A percentile compares a stretch with the other conserved stretches of the same genome.
Evolutionary conservation across 2,888 invertebrate genomes (phyloP).

Genomic region (Argynnis bischoffii): DNA sequence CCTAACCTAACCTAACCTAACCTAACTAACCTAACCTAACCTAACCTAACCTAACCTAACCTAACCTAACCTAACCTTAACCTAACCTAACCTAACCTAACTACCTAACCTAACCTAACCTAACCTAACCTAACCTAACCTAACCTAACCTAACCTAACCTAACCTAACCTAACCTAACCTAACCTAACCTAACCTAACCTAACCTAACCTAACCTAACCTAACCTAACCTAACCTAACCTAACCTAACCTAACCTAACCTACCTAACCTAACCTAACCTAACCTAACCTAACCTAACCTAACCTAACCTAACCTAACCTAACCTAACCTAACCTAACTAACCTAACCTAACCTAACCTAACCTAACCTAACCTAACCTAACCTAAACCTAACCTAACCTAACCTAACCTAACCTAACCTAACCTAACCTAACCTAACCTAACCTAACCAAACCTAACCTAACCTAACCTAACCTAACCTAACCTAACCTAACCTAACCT

Average conservation of each 20-base stretch:
- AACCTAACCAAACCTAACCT: conserved; percentile 23
- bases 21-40: conserved; percentile 18
- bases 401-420: conserved; percentile 23
- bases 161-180: conserved; percentile 28
- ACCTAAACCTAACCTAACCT: conserved; percentile 23
- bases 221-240: conserved; percentile 25
- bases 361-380: conserved; percentile 25
- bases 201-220: conserved; percentile 25
- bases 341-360: conserved; percentile 17
- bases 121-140: conserved; percentile 24
- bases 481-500: conserved; percentile 4
- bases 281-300: conserved; percentile 24
- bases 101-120: conserved; percentile 21
- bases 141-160: conserved; percentile 20
- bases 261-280: conserved; percentile 24
- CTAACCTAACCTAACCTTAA: too few relatives aligned
- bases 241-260: conserved; percentile 21
- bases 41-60: conserved; percentile 25
- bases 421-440: conserved; percentile 25
- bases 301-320: conserved; percentile 21
- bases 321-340: conserved; percentile 16
- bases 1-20: conserved; percentile 13
- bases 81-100: conserved; percentile 37
- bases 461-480: conserved; percentile 16
- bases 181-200: conserved; percentile 36